These are phyloP conservation scores for western clawed frog (Xenopus tropicalis) DNA, from an alignment of 2,113 vertebrate species.

Conservation along the genomic window UCB_Xtro_10.0 CM004446.2:71128001-71128500, in stretches of 20 bases:
- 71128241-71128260: slow-evolving; percentile 73
- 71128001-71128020: slow-evolving; percentile 99
- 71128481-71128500: slow-evolving; percentile 43
- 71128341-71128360: slow-evolving; percentile 1
- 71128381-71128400: slow-evolving; percentile 17
- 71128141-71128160: slow-evolving; percentile 98
- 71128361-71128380: neutral
- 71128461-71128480: slow-evolving; percentile 47
- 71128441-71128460: slow-evolving; percentile 53
- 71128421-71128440: slow-evolving; percentile 62
- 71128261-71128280: slow-evolving; percentile 72
- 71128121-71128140: slow-evolving; percentile 98
- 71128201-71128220: slow-evolving; percentile 81
- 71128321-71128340: neutral
- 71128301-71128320: slow-evolving; percentile 15
- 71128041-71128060: slow-evolving; percentile 99
- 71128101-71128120: slow-evolving; percentile 99
- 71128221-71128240: slow-evolving; percentile 74
- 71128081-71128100: slow-evolving; percentile 97
- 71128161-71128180: slow-evolving; percentile 96
- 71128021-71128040: slow-evolving; percentile 99
- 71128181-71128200: slow-evolving; percentile 87
- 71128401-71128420: slow-evolving; percentile 60
- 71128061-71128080: slow-evolving; percentile 99
- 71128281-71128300: slow-evolving; percentile 63